phyloP scores from a whole-genome alignment of 2,888 invertebrate species.

The Cremastobaeus sp. region DNA sequence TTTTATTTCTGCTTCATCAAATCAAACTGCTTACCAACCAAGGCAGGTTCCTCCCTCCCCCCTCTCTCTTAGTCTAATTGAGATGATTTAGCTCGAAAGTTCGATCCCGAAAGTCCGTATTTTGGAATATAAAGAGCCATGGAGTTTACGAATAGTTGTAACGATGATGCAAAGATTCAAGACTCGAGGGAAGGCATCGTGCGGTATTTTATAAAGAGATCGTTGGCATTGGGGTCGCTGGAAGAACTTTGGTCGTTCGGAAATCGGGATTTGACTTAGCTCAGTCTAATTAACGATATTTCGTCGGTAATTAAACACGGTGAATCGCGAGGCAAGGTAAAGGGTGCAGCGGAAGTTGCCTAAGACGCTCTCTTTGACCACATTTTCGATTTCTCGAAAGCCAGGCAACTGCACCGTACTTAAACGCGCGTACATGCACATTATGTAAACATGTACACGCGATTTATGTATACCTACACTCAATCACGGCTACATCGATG shows the following conservation, averaged over 20 bases:
- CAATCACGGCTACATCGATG: conserved; percentile 16
- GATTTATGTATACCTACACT: conserved; percentile 14
- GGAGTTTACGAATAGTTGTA: conserved; percentile 35
- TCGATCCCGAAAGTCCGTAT: conserved; percentile 24
- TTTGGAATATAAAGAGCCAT: conserved; percentile 43
- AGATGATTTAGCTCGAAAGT: conserved; percentile 28
- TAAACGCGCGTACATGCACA: conserved; percentile 38
- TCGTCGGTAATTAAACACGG: conserved; percentile 77
- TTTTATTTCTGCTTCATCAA: no score
- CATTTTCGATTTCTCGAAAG: conserved; percentile 72
- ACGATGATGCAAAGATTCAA: conserved; percentile 39
- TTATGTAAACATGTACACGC: conserved; percentile 13
- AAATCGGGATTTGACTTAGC: conserved; percentile 59
- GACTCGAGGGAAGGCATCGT: conserved; percentile 41
- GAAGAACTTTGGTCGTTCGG: conserved; percentile 62
- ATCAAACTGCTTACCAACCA: no score
- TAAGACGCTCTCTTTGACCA: conserved; percentile 70
- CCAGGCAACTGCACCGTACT: conserved; percentile 55
- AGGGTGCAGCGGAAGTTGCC: conserved; percentile 70
- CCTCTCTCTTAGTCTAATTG: conserved; percentile 21
- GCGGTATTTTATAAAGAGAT: conserved; percentile 64
- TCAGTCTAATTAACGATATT: conserved; percentile 77
- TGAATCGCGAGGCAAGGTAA: conserved; percentile 68
- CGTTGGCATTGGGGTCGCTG: conserved; percentile 60
- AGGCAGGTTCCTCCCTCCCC: neutral